A percentile compares a stretch with the other conserved stretches of the same genome.
Evolutionary conservation across 2,113 vertebrate genomes (phyloP).

Genomic region (Grammomys dolichurus): DNA sequence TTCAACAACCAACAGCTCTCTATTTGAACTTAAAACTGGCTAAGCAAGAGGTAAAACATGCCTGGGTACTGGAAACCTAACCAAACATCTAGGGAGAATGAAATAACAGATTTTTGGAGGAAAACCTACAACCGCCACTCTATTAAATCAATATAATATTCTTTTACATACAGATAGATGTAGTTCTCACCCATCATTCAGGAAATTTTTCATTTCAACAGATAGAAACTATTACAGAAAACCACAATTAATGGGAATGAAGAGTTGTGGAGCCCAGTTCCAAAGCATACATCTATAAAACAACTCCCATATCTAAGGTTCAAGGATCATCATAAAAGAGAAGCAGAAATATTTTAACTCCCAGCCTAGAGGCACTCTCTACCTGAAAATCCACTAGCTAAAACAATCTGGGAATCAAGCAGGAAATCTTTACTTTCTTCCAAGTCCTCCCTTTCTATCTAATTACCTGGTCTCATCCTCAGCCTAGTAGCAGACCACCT

Average conservation of each 20-base stretch:
- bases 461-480: background rate
- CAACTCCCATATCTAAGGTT: background rate
- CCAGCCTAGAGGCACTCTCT: background rate
- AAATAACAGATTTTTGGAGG: background rate
- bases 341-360: background rate
- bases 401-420: background rate
- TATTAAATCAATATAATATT: background rate
- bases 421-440: background rate
- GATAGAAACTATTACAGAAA: background rate
- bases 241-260: background rate
- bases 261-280: background rate
- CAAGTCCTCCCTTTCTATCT: background rate
- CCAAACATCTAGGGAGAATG: background rate
- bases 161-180: background rate
- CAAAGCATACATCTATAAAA: background rate
- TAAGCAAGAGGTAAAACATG: background rate
- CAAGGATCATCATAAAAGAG: background rate
- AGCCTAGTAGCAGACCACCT: background rate
- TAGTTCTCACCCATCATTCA: background rate
- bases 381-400: background rate
- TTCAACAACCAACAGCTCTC: background rate
- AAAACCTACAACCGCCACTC: background rate
- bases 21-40: background rate
- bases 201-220: background rate
- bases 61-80: background rate